Evolutionary conservation across 2,113 vertebrate genomes (phyloP).

Genomic region (Thomomys bottae): DNA sequence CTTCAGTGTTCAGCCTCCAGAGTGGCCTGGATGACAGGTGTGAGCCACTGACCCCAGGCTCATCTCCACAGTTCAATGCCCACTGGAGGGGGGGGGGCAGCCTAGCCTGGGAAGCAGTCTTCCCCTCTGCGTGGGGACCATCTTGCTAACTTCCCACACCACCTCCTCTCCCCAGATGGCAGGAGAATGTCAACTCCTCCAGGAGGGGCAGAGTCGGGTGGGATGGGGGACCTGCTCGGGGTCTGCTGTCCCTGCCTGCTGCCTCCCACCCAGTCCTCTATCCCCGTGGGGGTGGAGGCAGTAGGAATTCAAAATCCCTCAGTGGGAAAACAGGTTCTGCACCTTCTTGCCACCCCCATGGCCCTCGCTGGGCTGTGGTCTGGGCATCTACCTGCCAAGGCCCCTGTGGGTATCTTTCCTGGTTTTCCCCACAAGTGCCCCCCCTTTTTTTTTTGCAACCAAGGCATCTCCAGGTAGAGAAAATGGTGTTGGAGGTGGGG

Average conservation of each 20-base stretch:
- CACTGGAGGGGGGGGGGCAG: not conserved
- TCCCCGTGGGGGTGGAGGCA: not conserved
- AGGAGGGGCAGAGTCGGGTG: not conserved
- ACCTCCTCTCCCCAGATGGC: not conserved
- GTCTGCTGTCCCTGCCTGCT: not conserved
- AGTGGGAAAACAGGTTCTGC: conserved; percentile 69
- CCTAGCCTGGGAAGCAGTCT: not conserved
- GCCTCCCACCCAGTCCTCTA: not conserved
- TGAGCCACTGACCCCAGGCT: not conserved
- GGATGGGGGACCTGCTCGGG: no score
- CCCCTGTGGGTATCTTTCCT: not conserved
- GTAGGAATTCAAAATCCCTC: conserved; percentile 7
- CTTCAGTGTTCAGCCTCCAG: no score
- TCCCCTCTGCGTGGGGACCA: not conserved
- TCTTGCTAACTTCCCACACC: not conserved
- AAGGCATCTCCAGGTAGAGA: not conserved
- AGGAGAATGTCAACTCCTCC: not conserved
- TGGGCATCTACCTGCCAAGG: conserved; percentile 32
- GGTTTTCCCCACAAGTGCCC: not conserved
- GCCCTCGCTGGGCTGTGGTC: conserved; percentile 21
- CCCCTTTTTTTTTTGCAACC: not conserved
- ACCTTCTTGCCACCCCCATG: conserved; percentile 40
- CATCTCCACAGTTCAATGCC: not conserved
- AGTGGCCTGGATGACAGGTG: no score
- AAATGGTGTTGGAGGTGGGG: not conserved